Base-by-base conservation (phyloP, 2,888 invertebrate species). In the Dryadula phaetusa region DNA sequence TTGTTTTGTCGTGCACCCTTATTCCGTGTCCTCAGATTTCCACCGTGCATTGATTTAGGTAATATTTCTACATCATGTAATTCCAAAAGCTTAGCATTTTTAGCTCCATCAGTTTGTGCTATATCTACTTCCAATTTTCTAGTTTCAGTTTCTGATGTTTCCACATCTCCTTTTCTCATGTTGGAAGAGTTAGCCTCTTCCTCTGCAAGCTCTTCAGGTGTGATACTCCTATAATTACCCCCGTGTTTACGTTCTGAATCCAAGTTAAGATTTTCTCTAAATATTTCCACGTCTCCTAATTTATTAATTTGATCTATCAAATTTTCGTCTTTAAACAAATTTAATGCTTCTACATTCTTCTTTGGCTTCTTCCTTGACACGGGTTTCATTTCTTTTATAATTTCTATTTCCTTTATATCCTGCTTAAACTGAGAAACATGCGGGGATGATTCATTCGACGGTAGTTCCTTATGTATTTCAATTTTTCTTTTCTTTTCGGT, bases 391-490 rank as follows among this genome's bases (percentile, higher is more conserved):
- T 90, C 88, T 80, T 89, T 92, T 0, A 88, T 83, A 3, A 91
- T 84, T 84, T 92, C 92, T 32, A 87, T 77, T 81, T 90, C 90
- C 74, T 88, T 85, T 28, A 92, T 86, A 63, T 92, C 91, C 78
- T 92, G 86, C 71, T 87, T 90, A 47, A 84, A 92, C 75, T 90
- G 84, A 1, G 88, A 84, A 7, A 82, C 47, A 70, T 92, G 85
- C 34, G 90, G 90, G 2, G 83, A 80, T 1, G 86, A 84, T 67
- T 81, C 86, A 66, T 88, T 86, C 0, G 78, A 74, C 0, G 92
- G 92, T 60, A 86, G 42, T 73, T 92, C 91, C 76, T 87, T 86
- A 63, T 92, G 92, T 62, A 91, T 88, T 82, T 90, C 88, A 46
- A 90, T 79, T 80, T 83, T 89, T 64, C 88, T 92, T 76, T 77